Evolutionary conservation across 2,888 invertebrate genomes (phyloP), one percentile per base, ranked within the genome.

Genomic region (Dryobotodes eremita): DNA sequence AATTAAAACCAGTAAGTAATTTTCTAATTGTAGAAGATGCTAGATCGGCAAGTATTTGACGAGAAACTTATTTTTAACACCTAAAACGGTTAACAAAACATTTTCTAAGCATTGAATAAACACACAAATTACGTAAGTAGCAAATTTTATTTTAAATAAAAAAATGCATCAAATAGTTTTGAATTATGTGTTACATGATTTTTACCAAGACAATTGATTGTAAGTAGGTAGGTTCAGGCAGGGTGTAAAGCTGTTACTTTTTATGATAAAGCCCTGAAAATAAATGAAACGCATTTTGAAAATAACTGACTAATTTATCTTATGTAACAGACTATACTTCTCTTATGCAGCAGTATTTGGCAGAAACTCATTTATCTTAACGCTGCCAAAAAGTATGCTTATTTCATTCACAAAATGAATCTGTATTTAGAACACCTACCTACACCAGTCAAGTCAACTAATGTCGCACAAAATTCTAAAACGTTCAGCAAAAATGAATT

Each of bases 341-440:
- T 17, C 36, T 17, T 31, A 46, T 55, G 15, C 53, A 53, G 15
- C 66, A 61, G 20, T 66, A n/a, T 10, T 46, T 66, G 59, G 42
- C 48, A 68, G 48, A 26, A 48, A 83, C 17, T 36, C 36, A 77
- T 68, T 61, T 17, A 20, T 42, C 15, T 11, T 8, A 57, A 53
- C 7, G 26, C 13, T 77, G 64, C 17, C 59, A 83, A 83, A 59
- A 31, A n/a, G 46, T 46, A 23, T 61, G 78, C 50, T 79, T 57
- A 59, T 15, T 83, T 83, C 48, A 83, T 77, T 77, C 36, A 68
- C 36, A 31, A 59, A 42, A 26, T 23, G 8, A 53, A 65, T 75
- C 77, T 26, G n/a, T 55, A 23, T 78, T 26, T 48, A 55, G 55
- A 59, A 46, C 26, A 13, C 50, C 15, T 48, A 13, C 50, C 15